Evolutionary conservation across 2,797 vertebrate species (phyloP), one percentile per base, ranked within the genome.

Genomic region (Alfaro cultratus): DNA sequence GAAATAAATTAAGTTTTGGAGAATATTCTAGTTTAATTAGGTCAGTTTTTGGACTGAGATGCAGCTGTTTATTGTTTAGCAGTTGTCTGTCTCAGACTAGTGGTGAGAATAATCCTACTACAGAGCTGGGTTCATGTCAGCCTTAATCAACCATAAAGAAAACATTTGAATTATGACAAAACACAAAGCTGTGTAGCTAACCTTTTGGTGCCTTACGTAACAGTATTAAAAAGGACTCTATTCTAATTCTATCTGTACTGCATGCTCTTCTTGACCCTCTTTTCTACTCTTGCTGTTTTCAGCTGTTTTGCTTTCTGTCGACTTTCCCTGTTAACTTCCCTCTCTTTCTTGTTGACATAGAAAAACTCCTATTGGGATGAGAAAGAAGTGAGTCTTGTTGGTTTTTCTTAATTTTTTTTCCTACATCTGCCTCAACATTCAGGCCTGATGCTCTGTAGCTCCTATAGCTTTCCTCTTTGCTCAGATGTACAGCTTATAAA

Each of bases 351-450:
- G 82, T 79, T 85, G 81, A 91, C 93, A 77, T 95, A 96, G 96
- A 96, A 96, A 96, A 95, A 94, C 95, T 95, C 93, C 94, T 75
- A 95, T 96, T 96, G 96, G 96, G 94, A 96, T 96, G 93, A 96
- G 94, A 91, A 96, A 96, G 94, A 96, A 92, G 96, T 96, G 95
- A 96, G 96, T 96, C 84, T 90, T 41, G 87, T 90, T 93, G 91
- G 9, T 91, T 92, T 87, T 92, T 92, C 91, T 81, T 79, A 88
- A 86, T 39, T 49, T 86, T 87, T 86, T 34, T 41, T 53, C 71
- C 77, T 31, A 83, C 77, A 67, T 84, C 83, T 86, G 71, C 88
- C 87, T 80, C 78, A 78, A 75, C 82, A 89, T 84, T 81, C 71
- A 78, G 84, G 51, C 78, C 82, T 78, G 45, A 68, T 78, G 57